phyloP scores from a whole-genome alignment of 2,113 vertebrate species.

The Xiphophorus couchianus region DNA sequence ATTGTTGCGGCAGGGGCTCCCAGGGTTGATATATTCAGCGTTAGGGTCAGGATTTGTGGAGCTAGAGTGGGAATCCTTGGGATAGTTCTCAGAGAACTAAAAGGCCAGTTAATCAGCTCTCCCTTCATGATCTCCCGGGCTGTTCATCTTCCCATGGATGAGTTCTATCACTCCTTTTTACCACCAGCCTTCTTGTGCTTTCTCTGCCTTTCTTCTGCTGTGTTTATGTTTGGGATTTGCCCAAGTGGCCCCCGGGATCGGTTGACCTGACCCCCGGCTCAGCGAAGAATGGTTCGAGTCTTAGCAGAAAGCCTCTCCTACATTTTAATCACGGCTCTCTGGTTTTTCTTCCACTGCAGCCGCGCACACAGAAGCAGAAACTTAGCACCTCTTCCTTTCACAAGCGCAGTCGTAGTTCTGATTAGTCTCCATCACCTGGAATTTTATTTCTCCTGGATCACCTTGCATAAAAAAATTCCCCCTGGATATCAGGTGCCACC shows the following conservation, averaged over 20 bases:
- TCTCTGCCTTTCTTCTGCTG: constrained; percentile 72
- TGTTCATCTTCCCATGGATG: constrained; percentile 78
- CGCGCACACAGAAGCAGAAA: constrained; percentile 58
- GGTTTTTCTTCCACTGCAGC: constrained; percentile 11
- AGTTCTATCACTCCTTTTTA: constrained; percentile 64
- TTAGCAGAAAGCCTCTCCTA: constrained; percentile 68
- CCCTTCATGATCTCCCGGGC: constrained; percentile 74
- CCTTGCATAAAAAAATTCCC: constrained; percentile 56
- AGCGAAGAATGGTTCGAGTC: constrained; percentile 68
- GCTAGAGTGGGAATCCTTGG: constrained; percentile 49
- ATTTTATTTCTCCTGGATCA: constrained; percentile 61
- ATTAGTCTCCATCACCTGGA: constrained; percentile 52
- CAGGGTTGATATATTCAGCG: constrained; percentile 50
- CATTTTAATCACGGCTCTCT: constrained; percentile 69
- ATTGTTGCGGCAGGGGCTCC: constrained; percentile 66
- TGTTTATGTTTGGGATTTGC: constrained; percentile 82
- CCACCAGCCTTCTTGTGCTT: constrained; percentile 56
- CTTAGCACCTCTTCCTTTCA: constrained; percentile 4
- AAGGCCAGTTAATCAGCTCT: constrained; percentile 74
- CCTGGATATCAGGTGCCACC: not conserved
- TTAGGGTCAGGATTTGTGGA: constrained; percentile 72
- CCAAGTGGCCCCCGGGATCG: constrained; percentile 82
- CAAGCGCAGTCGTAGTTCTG: constrained; percentile 9
- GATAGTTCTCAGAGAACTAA: constrained; percentile 79
- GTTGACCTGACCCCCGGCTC: constrained; percentile 77